phyloP scores from a whole-genome alignment of 2,113 vertebrate genomes.

The Catharus minimus region DNA sequence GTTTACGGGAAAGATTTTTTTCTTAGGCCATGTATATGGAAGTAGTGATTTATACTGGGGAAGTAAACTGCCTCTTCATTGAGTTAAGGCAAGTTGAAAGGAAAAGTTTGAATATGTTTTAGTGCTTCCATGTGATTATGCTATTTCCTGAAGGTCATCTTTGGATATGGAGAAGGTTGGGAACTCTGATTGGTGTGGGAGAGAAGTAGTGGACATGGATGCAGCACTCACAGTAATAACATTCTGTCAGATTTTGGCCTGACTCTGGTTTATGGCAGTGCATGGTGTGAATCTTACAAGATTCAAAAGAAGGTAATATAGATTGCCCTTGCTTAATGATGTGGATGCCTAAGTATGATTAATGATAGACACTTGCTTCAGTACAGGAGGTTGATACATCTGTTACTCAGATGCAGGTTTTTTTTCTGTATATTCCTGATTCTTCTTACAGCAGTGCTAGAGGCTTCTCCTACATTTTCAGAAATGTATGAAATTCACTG shows the following conservation, averaged over 20 bases:
- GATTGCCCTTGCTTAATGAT: not conserved
- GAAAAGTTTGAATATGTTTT: not conserved
- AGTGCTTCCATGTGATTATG: not conserved
- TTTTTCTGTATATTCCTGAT: not conserved
- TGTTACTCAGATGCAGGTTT: not conserved
- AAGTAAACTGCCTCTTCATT: not conserved
- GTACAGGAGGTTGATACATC: not conserved
- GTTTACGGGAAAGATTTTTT: not conserved
- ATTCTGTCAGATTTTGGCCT: not conserved
- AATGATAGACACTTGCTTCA: not conserved
- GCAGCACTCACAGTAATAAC: not conserved
- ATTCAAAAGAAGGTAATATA: not conserved
- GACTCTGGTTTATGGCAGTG: not conserved
- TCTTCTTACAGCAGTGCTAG: not conserved
- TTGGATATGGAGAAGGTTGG: not conserved
- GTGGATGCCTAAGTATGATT: not conserved
- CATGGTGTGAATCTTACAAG: not conserved
- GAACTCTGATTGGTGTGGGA: not conserved
- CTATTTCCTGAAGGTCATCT: not conserved
- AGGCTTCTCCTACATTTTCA: not conserved
- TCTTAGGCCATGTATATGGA: not conserved
- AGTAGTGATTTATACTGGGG: not conserved
- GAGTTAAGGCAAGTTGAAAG: not conserved
- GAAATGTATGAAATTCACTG: not conserved
- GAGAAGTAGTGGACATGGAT: not conserved